These are phyloP conservation scores for Chymomyza costata DNA, from an alignment of 1,140 invertebrate species.

Conservation along the genomic window DNA sequence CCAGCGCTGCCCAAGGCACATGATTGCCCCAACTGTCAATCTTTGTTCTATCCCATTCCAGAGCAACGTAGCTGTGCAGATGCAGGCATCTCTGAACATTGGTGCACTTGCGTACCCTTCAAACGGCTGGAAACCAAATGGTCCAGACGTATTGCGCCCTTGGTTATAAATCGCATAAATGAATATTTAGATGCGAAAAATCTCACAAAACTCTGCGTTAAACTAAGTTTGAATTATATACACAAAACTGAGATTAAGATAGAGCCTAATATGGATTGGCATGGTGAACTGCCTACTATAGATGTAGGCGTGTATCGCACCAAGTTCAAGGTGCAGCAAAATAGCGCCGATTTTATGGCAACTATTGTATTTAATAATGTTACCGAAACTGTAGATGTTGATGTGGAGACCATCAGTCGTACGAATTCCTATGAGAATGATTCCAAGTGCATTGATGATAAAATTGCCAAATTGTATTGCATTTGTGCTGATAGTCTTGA, in stretches of 20 bases:
- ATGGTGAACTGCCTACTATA: not conserved
- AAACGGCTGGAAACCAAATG: constrained; percentile 53
- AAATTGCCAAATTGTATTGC: constrained; percentile 77
- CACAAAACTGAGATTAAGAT: constrained; percentile 36
- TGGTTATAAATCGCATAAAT: constrained; percentile 76
- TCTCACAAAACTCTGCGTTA: constrained; percentile 35
- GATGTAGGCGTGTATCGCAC: constrained; percentile 36
- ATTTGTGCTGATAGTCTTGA: no score
- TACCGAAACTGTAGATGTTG: constrained; percentile 28
- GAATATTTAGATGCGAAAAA: constrained; percentile 44
- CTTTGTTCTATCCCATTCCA: constrained; percentile 81
- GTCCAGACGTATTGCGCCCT: constrained; percentile 71
- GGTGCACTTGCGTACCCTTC: constrained; percentile 84
- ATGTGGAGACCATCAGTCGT: constrained; percentile 77
- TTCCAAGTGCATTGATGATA: constrained; percentile 76
- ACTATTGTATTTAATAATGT: constrained; percentile 75
- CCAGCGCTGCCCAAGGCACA: constrained; percentile 11
- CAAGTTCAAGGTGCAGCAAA: constrained; percentile 46
- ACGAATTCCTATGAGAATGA: constrained; percentile 78
- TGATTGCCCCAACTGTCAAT: constrained; percentile 80
- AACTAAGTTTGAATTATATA: constrained; percentile 27
- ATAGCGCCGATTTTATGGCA: constrained; percentile 79
- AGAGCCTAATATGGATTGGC: not conserved
- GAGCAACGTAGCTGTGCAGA: constrained; percentile 82
- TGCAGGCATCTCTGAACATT: constrained; percentile 83